Evolutionary conservation across 2,797 vertebrate genomes (phyloP).

Genomic region (Poecilia wingei): DNA sequence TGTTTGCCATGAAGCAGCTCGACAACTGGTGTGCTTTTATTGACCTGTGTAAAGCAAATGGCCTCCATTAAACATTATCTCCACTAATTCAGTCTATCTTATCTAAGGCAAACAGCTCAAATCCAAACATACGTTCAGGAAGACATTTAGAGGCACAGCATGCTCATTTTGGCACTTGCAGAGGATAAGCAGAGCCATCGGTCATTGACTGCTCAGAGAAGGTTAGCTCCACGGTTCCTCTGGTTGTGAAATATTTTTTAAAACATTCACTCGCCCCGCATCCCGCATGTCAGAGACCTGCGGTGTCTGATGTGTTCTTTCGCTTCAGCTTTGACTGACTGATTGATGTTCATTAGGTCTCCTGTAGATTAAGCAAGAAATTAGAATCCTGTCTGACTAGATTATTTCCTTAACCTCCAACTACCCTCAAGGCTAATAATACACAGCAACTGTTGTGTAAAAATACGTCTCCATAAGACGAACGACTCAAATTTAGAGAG

Average conservation of each 20-base stretch:
- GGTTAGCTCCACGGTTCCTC: conserved; percentile 11
- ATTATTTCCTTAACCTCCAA: conserved; percentile 52
- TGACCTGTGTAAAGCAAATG: conserved; percentile 43
- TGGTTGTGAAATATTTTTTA: conserved; percentile 17
- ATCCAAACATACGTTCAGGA: conserved; percentile 42
- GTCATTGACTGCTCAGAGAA: conserved; percentile 14
- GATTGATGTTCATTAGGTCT: conserved; percentile 8
- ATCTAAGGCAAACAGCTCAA: conserved; percentile 52
- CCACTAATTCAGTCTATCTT: conserved; percentile 32
- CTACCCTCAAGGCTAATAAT: conserved; percentile 56
- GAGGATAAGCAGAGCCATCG: conserved; percentile 41
- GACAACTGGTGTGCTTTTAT: conserved; percentile 40
- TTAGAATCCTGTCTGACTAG: conserved; percentile 40
- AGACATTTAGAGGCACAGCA: conserved; percentile 30
- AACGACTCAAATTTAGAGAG: conserved; percentile 39
- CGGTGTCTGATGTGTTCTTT: conserved; percentile 1
- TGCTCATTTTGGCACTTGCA: conserved; percentile 12
- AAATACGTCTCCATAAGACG: conserved; percentile 41
- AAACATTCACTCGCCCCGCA: conserved; percentile 8
- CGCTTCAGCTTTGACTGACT: conserved; percentile 1
- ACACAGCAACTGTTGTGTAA: conserved; percentile 35
- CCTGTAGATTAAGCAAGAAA: background rate
- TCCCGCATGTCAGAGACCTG: background rate
- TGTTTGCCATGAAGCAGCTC: conserved; percentile 22
- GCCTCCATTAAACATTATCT: conserved; percentile 40